phyloP scores from a whole-genome alignment of 64 coral and sea anemone genomes.

The Dendronephthya gigantea region DNA sequence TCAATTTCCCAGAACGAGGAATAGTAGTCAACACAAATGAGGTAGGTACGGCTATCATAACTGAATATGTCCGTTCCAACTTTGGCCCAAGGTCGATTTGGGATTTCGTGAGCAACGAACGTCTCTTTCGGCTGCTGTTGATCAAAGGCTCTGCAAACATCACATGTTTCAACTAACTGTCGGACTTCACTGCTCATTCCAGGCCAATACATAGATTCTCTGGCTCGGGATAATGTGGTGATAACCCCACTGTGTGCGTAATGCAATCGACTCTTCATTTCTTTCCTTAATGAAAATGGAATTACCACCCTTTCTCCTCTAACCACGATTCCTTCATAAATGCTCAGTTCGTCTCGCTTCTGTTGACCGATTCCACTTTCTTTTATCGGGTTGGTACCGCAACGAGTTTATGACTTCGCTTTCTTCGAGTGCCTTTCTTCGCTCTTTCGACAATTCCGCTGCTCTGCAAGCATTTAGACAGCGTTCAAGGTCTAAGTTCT shows the following conservation, averaged over 20 bases:
- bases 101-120: not conserved
- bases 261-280: not conserved
- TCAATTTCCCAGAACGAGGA: not conserved
- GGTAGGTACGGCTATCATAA: not conserved
- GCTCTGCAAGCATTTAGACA: conserved; percentile 11
- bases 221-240: not conserved
- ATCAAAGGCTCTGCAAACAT: not conserved
- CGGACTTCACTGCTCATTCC: not conserved
- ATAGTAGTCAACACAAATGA: conserved; percentile 5
- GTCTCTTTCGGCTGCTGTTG: not conserved
- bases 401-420: not conserved
- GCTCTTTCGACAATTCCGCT: conserved; percentile 14
- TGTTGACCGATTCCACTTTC: not conserved
- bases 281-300: not conserved
- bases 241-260: not conserved
- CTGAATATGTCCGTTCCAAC: not conserved
- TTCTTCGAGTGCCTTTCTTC: conserved; percentile 19
- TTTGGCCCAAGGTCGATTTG: conserved; percentile 14
- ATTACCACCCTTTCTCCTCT: not conserved
- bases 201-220: not conserved
- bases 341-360: not conserved
- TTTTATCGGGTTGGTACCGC: not conserved
- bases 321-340: not conserved
- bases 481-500: not conserved
- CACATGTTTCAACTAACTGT: not conserved